Base-by-base conservation (phyloP, 2,888 invertebrate genomes). In the Magallana nippona region DNA sequence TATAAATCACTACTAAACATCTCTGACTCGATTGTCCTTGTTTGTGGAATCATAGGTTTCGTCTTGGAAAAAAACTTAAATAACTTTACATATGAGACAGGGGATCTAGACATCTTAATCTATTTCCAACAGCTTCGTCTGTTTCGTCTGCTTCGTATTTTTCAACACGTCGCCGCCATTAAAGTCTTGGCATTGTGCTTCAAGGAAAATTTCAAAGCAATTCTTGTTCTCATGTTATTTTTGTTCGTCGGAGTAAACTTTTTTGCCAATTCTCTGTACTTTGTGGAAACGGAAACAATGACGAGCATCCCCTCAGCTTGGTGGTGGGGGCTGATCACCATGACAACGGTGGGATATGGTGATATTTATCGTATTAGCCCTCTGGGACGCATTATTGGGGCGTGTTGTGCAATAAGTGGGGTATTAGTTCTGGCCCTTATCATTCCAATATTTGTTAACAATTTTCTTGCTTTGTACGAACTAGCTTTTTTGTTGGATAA, bases 291-390 rank as follows among this genome's bases (percentile, higher is more conserved):
- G 19, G 77, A 85, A 11, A 22, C 60, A 1, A 56, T 22, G 1
- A 55, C 13, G 10, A 87, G 87, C 13, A 88, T 88, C 11, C 88
- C 89, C 11, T 44, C 55, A 0, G 87, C 82, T 0, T 88, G 88
- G 86, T 89, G 87, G 82, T 88, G 88, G 86, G 85, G 88, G 1
- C 58, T 89, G 19, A 85, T 89, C 56, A 89, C 89, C n/a, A 78
- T 88, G 83, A 89, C 89, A 81, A 89, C 89, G 0, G 88, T 89
- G 2, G 88, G 88, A 10, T 89, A 88, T 79, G 89, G 89, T 27
- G 89, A 89, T 79, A 27, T 88, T 15, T 79, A 84, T 58, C 88
- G 88, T 2, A 81, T 85, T 55, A 84, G 88, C 1, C 77, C 80
- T 1, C 15, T 32, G 0, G 89, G 89, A 13, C 57, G 83, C 55